These are phyloP conservation scores for Ormyrus labotus DNA, from an alignment of 2,888 invertebrate genomes.

Conservation along the genomic window DNA sequence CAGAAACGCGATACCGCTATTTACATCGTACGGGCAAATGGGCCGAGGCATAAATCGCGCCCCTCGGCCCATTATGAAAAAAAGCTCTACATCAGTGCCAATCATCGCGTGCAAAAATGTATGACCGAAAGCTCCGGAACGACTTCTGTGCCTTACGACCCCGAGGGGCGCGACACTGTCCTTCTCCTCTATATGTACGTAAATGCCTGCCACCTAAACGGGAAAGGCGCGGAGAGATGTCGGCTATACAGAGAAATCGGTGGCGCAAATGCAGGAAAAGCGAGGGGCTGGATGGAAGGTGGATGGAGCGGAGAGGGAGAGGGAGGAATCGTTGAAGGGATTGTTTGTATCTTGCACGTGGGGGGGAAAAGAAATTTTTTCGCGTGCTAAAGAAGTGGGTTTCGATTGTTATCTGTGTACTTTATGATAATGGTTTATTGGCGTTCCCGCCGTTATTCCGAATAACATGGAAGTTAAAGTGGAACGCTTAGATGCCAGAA, in stretches of 20 bases:
- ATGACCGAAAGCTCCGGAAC: background rate
- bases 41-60: background rate
- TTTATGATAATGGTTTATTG: conserved; percentile 31
- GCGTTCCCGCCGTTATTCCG: background rate
- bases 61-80: background rate
- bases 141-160: conserved; percentile 34
- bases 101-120: conserved; percentile 52
- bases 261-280: background rate
- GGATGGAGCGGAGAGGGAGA: too few species aligned
- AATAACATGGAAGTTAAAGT: conserved; percentile 30
- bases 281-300: background rate
- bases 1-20: conserved; percentile 41
- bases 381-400: conserved; percentile 6
- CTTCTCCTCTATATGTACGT: too few species aligned
- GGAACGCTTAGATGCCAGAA: background rate
- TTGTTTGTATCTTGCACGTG: background rate
- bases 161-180: background rate
- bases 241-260: conserved; percentile 1
- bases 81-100: conserved; percentile 13
- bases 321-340: background rate
- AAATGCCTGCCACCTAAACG: background rate
- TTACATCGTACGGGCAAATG: conserved; percentile 18
- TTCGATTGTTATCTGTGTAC: conserved; percentile 24
- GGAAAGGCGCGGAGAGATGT: background rate
- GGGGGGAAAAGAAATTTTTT: conserved; percentile 33